These are phyloP conservation scores for Thumatha senex DNA, from an alignment of 2,888 invertebrate species.

Conservation along the genomic window DNA sequence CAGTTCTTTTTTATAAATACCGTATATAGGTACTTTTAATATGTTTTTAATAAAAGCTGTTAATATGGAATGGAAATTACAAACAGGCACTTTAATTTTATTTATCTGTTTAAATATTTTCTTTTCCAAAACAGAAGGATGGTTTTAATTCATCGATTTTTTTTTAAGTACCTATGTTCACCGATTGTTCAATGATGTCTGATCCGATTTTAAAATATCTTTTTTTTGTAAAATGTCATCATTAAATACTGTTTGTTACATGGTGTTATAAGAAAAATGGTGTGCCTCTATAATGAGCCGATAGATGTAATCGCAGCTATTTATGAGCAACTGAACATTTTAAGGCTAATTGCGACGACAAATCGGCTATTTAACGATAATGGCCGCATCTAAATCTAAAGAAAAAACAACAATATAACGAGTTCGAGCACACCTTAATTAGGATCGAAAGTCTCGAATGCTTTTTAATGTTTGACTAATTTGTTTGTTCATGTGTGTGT, in stretches of 20 bases:
- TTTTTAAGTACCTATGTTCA: no score
- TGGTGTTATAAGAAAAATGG: slow-evolving; percentile 24
- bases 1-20: no score
- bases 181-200: no score
- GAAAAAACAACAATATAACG: slow-evolving; percentile 51
- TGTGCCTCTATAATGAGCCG: slow-evolving; percentile 38
- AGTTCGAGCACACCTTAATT: slow-evolving; percentile 65
- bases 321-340: slow-evolving; percentile 60
- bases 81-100: no score
- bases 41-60: no score
- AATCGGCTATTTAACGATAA: slow-evolving; percentile 68
- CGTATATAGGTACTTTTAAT: no score
- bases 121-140: no score
- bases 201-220: no score
- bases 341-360: slow-evolving; percentile 69
- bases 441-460: slow-evolving; percentile 69
- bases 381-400: slow-evolving; percentile 64
- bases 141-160: no score
- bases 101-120: no score
- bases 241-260: not conserved
- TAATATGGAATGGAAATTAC: no score
- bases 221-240: no score
- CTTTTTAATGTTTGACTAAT: slow-evolving; percentile 72
- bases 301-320: slow-evolving; percentile 54
- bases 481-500: slow-evolving; percentile 53